These are phyloP conservation scores for Micronycteris hirsuta DNA, from an alignment of 2,113 vertebrate species.

Conservation along the genomic window DNA sequence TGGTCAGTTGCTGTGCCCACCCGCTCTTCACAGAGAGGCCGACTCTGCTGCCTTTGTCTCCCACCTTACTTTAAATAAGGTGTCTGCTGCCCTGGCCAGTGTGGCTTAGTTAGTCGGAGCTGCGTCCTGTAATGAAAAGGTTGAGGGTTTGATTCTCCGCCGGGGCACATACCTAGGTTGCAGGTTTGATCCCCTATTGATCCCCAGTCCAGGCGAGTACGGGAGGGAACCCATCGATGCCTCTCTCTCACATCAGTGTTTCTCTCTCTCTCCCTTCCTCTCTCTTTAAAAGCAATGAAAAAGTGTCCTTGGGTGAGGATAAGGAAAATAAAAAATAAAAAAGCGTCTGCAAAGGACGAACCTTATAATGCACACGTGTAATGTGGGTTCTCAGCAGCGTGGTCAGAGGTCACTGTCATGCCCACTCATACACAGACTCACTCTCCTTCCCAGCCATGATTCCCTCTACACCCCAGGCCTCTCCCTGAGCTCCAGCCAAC, in stretches of 20 bases:
- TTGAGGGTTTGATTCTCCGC: no score
- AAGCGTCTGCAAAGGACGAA: not conserved
- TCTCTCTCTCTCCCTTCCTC: no score
- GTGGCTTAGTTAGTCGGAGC: no score
- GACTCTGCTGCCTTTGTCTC: not conserved
- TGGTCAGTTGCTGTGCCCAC: not conserved
- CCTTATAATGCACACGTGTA: accelerated
- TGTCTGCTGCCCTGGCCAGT: not conserved
- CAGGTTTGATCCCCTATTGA: no score
- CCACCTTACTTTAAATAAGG: not conserved
- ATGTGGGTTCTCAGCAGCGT: not conserved
- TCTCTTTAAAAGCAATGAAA: no score
- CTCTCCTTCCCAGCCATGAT: not conserved
- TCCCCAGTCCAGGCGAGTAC: no score
- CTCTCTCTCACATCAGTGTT: not conserved
- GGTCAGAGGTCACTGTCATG: not conserved
- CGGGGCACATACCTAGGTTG: no score
- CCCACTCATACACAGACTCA: not conserved
- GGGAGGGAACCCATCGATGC: not conserved
- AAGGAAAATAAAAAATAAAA: not conserved
- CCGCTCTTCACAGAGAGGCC: not conserved
- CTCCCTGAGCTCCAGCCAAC: not conserved
- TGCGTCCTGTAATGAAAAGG: no score
- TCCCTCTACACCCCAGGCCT: not conserved
- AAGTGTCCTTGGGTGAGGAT: no score